Conservation (phyloP, 2,797 vertebrate species). For the Sebastes cheni region DNA sequence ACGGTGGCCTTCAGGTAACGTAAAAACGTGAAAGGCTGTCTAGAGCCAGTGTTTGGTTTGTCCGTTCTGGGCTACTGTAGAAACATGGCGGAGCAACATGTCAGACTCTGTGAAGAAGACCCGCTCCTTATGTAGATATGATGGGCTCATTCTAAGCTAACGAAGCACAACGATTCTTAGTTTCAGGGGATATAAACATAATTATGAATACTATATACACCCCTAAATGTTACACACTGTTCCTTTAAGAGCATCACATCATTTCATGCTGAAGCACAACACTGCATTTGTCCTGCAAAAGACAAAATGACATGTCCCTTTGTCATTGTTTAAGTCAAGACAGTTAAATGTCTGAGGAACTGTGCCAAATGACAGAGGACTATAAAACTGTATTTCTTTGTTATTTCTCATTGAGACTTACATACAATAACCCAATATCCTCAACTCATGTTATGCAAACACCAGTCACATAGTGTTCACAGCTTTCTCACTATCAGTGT, state of each 20-base stretch:
- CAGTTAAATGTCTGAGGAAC: neutral
- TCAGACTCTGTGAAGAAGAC: no score
- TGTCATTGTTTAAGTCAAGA: neutral
- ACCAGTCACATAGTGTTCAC: neutral
- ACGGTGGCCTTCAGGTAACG: no score
- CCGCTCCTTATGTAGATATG: no score
- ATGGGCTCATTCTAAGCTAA: no score
- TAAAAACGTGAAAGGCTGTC: no score
- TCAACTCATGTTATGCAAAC: neutral
- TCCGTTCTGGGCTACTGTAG: no score
- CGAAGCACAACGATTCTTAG: no score
- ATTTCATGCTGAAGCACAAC: neutral
- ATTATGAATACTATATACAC: no score
- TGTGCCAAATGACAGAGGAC: neutral
- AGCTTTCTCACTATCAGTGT: neutral
- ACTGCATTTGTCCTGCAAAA: neutral
- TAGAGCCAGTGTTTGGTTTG: no score
- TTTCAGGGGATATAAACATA: no score
- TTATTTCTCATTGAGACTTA: neutral
- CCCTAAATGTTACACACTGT: no score
- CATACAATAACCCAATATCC: neutral
- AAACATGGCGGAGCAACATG: no score
- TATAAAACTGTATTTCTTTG: neutral
- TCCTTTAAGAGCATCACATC: neutral
- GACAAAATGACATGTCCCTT: neutral